Evolutionary conservation across 2,113 vertebrate genomes (phyloP).

Genomic region (Tautogolabrus adspersus): DNA sequence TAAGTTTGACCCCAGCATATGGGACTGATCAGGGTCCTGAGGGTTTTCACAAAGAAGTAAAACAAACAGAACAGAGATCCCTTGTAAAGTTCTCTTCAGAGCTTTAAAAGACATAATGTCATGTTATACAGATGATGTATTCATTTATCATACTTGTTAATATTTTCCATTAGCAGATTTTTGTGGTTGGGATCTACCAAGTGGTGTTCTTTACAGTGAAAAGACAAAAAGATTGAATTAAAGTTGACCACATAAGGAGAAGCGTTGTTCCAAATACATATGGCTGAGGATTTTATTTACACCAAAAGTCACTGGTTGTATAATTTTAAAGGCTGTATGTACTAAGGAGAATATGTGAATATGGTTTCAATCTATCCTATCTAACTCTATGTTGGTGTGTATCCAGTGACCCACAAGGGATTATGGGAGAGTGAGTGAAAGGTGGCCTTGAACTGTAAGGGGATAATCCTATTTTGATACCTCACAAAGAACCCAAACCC

Average conservation of each 20-base stretch:
- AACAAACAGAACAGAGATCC: slow-evolving; percentile 35
- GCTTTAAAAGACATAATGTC: too few relatives aligned
- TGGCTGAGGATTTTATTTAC: background rate
- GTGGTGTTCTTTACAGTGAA: background rate
- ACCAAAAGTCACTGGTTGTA: background rate
- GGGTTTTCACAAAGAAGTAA: slow-evolving; percentile 46
- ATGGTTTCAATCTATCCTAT: slow-evolving; percentile 32
- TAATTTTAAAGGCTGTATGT: background rate
- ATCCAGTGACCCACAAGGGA: slow-evolving; percentile 78
- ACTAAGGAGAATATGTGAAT: slow-evolving; percentile 1
- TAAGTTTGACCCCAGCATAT: slow-evolving; percentile 68
- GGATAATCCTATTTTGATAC: slow-evolving; percentile 81
- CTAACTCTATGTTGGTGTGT: slow-evolving; percentile 67
- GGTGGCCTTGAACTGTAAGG: slow-evolving; percentile 78
- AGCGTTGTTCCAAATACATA: background rate
- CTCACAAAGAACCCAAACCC: slow-evolving; percentile 69
- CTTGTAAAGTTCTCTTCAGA: slow-evolving; percentile 1
- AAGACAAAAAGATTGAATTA: background rate
- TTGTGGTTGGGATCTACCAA: background rate
- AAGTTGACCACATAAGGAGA: background rate
- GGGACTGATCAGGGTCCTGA: slow-evolving; percentile 64
- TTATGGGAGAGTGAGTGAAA: slow-evolving; percentile 76
- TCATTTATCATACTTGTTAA: background rate
- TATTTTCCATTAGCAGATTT: background rate
- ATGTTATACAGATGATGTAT: background rate